Evolutionary conservation across 2,797 vertebrate species (phyloP).

Genomic region (Chiroxiphia lanceolata): DNA sequence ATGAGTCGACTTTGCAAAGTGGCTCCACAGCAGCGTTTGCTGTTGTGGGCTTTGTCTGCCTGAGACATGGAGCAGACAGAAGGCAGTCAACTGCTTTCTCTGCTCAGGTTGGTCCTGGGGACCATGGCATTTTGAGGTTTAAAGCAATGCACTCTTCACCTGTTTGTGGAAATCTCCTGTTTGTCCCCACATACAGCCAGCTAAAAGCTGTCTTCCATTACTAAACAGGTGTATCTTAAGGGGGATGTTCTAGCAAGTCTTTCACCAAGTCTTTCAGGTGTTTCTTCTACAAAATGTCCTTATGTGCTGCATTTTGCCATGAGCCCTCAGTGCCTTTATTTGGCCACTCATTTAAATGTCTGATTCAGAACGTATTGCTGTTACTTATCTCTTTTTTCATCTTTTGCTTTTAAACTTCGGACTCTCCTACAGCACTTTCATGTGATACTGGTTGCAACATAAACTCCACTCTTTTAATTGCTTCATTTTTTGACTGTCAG

Average conservation of each 20-base stretch:
- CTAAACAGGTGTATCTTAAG: background rate
- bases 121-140: background rate
- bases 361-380: background rate
- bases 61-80: background rate
- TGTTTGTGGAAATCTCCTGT: background rate
- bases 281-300: background rate
- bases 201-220: background rate
- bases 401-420: background rate
- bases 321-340: background rate
- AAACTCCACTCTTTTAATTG: background rate
- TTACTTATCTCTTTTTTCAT: background rate
- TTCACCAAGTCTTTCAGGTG: background rate
- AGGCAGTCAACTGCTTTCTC: background rate
- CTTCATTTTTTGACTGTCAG: background rate
- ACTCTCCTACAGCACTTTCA: background rate
- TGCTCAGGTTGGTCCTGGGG: background rate
- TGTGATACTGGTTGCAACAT: background rate
- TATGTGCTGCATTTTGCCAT: background rate
- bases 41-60: background rate
- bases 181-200: fast-evolving
- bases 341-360: background rate
- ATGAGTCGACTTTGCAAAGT: background rate
- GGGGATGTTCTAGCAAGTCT: background rate
- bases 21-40: fast-evolving
- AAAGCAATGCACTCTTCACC: background rate